Evolutionary conservation across 2,113 vertebrate genomes (phyloP).

Genomic region (Cryptotis parvus): DNA sequence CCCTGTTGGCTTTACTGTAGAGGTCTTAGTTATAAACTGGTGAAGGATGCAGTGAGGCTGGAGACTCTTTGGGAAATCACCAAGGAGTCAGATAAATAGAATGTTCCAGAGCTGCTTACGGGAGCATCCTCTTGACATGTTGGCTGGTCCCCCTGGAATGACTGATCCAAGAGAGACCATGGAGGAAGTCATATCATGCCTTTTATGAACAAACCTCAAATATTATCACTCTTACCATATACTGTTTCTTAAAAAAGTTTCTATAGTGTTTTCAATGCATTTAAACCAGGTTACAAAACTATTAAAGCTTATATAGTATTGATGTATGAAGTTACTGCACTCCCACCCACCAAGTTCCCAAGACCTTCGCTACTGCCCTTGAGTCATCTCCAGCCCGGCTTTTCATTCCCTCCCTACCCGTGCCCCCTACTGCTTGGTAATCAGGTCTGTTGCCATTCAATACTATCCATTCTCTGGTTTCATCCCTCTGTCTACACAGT

Average conservation of each 20-base stretch:
- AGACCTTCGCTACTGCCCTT: too few relatives aligned
- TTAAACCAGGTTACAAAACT: too few relatives aligned
- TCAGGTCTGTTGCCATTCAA: too few relatives aligned
- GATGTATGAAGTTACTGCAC: too few relatives aligned
- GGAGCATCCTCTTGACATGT: background rate
- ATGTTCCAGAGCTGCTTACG: accelerated
- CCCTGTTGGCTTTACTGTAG: background rate
- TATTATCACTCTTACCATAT: background rate
- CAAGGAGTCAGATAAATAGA: background rate
- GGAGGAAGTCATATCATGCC: background rate
- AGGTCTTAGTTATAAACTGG: background rate
- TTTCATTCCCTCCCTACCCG: too few relatives aligned
- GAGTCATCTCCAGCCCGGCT: too few relatives aligned
- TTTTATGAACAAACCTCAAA: background rate
- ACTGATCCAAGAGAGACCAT: background rate
- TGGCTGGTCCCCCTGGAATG: background rate
- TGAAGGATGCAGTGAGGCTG: background rate
- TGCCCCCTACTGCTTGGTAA: too few relatives aligned
- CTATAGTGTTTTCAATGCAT: too few relatives aligned
- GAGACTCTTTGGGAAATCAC: background rate
- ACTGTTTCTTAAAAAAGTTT: background rate
- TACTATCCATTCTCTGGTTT: too few relatives aligned
- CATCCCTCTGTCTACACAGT: too few relatives aligned
- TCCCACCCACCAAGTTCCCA: too few relatives aligned
- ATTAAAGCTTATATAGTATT: too few relatives aligned